These are phyloP conservation scores for Cassiopea xamachana DNA, from an alignment of 30 jellyfish, hydroid and myxozoan species.

Conservation along the genomic window DNA sequence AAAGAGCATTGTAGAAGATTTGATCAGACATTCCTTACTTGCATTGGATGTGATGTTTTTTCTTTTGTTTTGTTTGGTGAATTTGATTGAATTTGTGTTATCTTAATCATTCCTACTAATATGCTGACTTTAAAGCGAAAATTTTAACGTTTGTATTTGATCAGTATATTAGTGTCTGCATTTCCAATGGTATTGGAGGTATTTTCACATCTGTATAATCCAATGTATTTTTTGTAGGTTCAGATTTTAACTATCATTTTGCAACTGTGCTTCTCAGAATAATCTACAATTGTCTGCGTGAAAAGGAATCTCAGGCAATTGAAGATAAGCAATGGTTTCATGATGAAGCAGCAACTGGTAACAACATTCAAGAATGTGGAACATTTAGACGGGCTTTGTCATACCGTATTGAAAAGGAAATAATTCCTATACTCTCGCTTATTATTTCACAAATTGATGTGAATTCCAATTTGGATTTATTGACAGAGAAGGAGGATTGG, in stretches of 20 bases:
- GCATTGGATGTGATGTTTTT: too few species aligned
- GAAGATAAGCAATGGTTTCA: conserved; percentile 63
- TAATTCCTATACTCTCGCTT: conserved; percentile 53
- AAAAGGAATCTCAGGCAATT: conserved; percentile 39
- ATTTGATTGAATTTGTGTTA: too few species aligned
- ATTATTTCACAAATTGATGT: conserved; percentile 51
- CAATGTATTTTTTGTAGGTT: neutral
- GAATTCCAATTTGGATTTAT: conserved; percentile 51
- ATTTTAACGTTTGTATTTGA: too few species aligned
- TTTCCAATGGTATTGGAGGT: too few species aligned
- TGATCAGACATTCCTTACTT: too few species aligned
- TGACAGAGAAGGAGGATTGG: conserved; percentile 21
- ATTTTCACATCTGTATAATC: too few species aligned
- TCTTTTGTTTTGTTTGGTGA: too few species aligned
- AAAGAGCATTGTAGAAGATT: too few species aligned
- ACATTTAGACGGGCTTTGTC: conserved; percentile 83
- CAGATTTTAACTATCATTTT: neutral
- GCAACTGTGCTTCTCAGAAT: conserved; percentile 17
- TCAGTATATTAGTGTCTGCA: too few species aligned
- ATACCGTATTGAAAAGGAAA: conserved; percentile 64
- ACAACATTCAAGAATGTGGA: conserved; percentile 78
- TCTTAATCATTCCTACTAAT: too few species aligned
- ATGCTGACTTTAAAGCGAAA: too few species aligned
- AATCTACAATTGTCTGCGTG: conserved; percentile 18
- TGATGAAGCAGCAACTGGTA: conserved; percentile 74